Base-by-base conservation (phyloP, 2,888 invertebrate species). In the Lithophane ornitopus region DNA sequence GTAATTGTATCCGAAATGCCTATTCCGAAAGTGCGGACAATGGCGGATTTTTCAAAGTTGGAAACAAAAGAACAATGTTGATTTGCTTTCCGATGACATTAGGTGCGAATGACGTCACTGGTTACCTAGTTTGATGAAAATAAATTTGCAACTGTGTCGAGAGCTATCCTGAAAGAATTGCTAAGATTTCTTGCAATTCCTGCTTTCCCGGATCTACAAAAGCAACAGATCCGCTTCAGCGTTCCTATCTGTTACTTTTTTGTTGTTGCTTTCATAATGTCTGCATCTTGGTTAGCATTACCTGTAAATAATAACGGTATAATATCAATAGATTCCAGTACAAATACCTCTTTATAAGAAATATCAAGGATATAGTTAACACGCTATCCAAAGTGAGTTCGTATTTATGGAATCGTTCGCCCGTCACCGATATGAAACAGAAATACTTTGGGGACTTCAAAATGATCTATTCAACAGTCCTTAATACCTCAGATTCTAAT, bases 1-100 rank as follows among this genome's bases (percentile, higher is more conserved):
- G 83, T 87, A 81, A 86, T 87, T 87, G 80, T 78, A 75, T 78
- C 71, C 68, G 54, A 49, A 67, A 67, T 75, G 59, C 59, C 69
- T 74, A 52, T 71, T 70, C 65, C 61, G 59, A 80, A 82, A 76
- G 62, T 78, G 19, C 6, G 65, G 68, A 75, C 77, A 82, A 80
- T 83, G 70, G 80, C 12, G 52, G 65, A 68, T 65, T 76, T 75
- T 71, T 39, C 56, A 76, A 74, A 77, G 39, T 44, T 59, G 1
- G 0, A 26, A 59, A 82, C 78, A 73, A 81, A 82, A 78, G 72
- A 70, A 81, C 78, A 81, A 82, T 81, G 72, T 68, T 58, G 8
- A 54, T 69, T 70, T 49, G 39, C 26, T 70, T 70, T 67, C 62
- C 62, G 49, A 44, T 49, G 58, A 34, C 39, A 49, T 74, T 74